phyloP scores from a whole-genome alignment of 2,797 vertebrate genomes.

The Pagetopsis macropterus region DNA sequence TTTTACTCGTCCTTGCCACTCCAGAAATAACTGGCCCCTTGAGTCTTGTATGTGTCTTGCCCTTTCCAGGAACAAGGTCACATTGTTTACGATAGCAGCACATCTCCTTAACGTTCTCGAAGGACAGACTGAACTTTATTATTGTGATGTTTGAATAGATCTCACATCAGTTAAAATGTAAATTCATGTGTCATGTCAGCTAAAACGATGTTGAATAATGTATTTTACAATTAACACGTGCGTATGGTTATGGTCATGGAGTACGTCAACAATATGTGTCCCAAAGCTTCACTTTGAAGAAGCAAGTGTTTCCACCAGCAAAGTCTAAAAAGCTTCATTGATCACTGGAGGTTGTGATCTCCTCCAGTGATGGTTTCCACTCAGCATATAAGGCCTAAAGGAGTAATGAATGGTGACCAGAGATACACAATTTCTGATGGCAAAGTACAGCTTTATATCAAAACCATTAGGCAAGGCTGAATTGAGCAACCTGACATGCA shows the following conservation, averaged over 20 bases:
- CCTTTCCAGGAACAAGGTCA: slow-evolving; percentile 70
- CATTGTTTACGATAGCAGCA: slow-evolving; percentile 58
- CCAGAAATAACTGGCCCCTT: slow-evolving; percentile 53
- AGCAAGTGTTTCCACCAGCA: slow-evolving; percentile 31
- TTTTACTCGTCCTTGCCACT: slow-evolving; percentile 41
- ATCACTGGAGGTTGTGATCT: slow-evolving; percentile 52
- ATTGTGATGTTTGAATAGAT: slow-evolving; percentile 21
- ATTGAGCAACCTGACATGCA: slow-evolving; percentile 39
- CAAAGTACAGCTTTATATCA: slow-evolving; percentile 64
- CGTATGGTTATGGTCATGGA: slow-evolving; percentile 11
- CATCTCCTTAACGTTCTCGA: slow-evolving; percentile 44
- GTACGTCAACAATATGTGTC: background rate
- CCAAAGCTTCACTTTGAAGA: slow-evolving; percentile 24
- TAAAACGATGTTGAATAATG: slow-evolving; percentile 15
- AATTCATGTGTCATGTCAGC: background rate
- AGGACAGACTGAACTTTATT: slow-evolving; percentile 52
- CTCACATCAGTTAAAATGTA: slow-evolving; percentile 1
- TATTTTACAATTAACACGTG: slow-evolving; percentile 18
- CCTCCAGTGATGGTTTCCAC: slow-evolving; percentile 55
- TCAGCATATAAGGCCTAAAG: slow-evolving; percentile 63
- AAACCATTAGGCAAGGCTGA: slow-evolving; percentile 48
- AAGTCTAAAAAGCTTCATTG: slow-evolving; percentile 53
- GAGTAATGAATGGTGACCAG: slow-evolving; percentile 51
- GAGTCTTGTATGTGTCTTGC: slow-evolving; percentile 55
- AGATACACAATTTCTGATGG: slow-evolving; percentile 50